A percentile compares a stretch with the other conserved stretches of the same genome.
Conservation (phyloP, 2,797 vertebrate species). For the Pseudopleuronectes americanus region DNA sequence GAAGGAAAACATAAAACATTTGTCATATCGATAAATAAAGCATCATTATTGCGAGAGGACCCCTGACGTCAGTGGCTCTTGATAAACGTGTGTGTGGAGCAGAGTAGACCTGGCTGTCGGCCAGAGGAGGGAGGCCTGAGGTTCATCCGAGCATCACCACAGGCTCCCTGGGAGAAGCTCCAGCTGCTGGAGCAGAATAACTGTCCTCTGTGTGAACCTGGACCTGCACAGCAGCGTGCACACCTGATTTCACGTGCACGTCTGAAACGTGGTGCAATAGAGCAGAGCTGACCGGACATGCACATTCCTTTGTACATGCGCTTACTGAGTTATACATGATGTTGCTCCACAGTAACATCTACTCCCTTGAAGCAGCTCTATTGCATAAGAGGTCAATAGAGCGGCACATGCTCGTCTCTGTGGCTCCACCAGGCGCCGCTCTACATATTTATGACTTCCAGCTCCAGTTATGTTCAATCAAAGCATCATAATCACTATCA, state of each 20-base stretch:
- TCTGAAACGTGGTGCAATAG: background rate
- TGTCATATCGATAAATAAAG: too few relatives aligned
- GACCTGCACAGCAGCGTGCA: slow-evolving; percentile 6
- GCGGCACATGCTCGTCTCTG: slow-evolving; percentile 11
- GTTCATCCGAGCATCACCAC: slow-evolving; percentile 2
- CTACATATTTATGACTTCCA: slow-evolving; percentile 24
- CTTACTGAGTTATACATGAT: background rate
- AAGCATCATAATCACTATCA: slow-evolving; percentile 11
- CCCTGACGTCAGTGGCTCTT: slow-evolving; percentile 3
- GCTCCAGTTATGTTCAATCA: slow-evolving; percentile 22
- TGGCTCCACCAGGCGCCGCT: slow-evolving; percentile 13
- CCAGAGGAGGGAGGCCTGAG: slow-evolving; percentile 51
- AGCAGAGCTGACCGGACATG: background rate
- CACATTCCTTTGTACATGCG: background rate
- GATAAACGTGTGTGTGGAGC: slow-evolving; percentile 25
- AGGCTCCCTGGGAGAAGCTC: slow-evolving; percentile 25
- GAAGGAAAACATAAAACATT: too few relatives aligned
- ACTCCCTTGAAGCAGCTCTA: background rate
- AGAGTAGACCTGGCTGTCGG: slow-evolving; percentile 29
- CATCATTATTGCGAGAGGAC: slow-evolving; percentile 1
- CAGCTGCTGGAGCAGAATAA: slow-evolving; percentile 26
- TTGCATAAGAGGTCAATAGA: slow-evolving; percentile 35
- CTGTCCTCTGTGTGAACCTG: slow-evolving; percentile 64
- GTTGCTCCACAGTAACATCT: slow-evolving; percentile 4
- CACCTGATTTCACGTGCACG: slow-evolving; percentile 11